phyloP scores from a whole-genome alignment of 23 tunicate genomes.

The Styela clava region DNA sequence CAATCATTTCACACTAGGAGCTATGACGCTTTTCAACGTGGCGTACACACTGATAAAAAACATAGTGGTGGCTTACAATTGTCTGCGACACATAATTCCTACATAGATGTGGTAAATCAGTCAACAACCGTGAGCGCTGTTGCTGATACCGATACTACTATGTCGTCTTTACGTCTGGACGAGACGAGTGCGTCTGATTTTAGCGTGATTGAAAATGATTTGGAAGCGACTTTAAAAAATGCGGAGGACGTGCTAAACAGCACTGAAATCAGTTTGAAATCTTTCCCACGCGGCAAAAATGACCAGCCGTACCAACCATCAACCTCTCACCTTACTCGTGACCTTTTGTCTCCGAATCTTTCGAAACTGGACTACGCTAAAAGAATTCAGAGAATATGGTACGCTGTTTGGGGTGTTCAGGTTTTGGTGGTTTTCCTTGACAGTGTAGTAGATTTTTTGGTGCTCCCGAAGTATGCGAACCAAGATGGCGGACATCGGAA shows the following conservation, averaged over 20 bases:
- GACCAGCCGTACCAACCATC: not conserved
- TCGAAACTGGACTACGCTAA: conserved; percentile 7
- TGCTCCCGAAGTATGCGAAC: too few relatives aligned
- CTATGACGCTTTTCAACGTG: not conserved
- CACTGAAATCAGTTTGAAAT: not conserved
- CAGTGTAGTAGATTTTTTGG: too few relatives aligned
- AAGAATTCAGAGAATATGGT: conserved; percentile 1
- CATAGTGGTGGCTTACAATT: not conserved
- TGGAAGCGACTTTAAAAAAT: not conserved
- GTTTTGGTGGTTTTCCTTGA: too few relatives aligned
- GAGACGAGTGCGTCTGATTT: not conserved
- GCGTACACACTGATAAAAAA: not conserved
- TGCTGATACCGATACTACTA: not conserved
- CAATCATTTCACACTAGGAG: not conserved
- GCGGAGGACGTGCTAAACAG: not conserved
- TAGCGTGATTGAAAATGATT: not conserved
- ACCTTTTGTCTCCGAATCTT: not conserved
- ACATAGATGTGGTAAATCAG: conserved; percentile 1
- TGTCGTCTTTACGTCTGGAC: not conserved
- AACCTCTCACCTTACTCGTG: not conserved
- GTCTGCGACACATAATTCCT: not conserved
- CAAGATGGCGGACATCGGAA: too few relatives aligned
- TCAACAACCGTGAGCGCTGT: not conserved
- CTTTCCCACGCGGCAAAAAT: not conserved
- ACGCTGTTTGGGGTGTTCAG: too few relatives aligned